phyloP scores from a whole-genome alignment of 2,113 vertebrate genomes.

The Charadrius vociferus region DNA sequence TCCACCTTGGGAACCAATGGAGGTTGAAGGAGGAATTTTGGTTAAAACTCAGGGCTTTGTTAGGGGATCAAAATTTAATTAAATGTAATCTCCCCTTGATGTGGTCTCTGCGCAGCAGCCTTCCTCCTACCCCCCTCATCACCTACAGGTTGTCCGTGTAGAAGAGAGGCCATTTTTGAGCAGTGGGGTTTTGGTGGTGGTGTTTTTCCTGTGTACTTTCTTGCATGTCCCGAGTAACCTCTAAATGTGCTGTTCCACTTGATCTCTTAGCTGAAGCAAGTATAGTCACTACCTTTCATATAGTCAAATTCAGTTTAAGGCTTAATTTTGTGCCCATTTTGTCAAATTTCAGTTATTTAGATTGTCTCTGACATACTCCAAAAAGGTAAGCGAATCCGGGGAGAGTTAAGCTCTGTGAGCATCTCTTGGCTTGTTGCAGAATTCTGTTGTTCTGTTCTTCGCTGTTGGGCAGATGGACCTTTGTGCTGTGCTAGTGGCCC shows the following conservation, averaged over 20 bases:
- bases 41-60: constrained; percentile 7
- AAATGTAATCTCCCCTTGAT: neutral
- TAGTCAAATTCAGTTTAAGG: neutral
- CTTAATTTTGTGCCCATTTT: neutral
- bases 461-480: neutral
- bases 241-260: neutral
- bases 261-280: neutral
- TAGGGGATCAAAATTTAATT: constrained; percentile 45
- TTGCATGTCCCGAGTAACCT: neutral
- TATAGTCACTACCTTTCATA: neutral
- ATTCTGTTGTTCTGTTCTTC: neutral
- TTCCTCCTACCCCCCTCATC: neutral
- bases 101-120: neutral
- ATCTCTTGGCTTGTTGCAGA: neutral
- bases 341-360: neutral
- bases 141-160: neutral
- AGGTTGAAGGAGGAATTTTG: neutral
- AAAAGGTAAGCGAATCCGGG: rapidly evolving
- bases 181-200: neutral
- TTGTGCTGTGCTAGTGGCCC: neutral
- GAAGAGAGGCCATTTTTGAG: neutral
- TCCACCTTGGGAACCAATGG: neutral
- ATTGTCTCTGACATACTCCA: neutral
- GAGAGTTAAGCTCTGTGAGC: neutral
- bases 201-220: neutral